These are phyloP conservation scores for Hemicrepidius hirtus DNA, from an alignment of 2,888 invertebrate species.

Conservation along the genomic window DNA sequence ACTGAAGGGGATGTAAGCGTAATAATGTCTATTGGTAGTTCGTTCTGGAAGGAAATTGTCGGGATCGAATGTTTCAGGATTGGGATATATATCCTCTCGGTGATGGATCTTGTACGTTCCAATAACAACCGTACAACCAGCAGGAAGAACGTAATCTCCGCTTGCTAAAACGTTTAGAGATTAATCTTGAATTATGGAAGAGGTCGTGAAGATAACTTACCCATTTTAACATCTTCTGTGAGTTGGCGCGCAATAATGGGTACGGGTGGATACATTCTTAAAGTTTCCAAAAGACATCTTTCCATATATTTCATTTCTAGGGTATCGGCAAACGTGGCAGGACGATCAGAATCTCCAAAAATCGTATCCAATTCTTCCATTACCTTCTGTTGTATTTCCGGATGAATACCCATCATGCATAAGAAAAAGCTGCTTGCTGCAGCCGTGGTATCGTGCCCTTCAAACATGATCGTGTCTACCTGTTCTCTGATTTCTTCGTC, in stretches of 20 bases:
- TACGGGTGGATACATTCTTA: constrained; percentile 87
- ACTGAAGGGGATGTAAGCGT: constrained; percentile 86
- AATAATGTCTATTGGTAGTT: constrained; percentile 84
- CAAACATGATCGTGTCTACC: constrained; percentile 92
- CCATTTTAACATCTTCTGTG: constrained; percentile 80
- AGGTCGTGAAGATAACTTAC: too few species aligned
- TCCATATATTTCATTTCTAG: constrained; percentile 88
- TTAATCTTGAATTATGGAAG: too few species aligned
- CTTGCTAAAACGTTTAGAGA: too few species aligned
- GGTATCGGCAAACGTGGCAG: constrained; percentile 85
- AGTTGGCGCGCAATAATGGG: constrained; percentile 85
- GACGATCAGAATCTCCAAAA: constrained; percentile 86
- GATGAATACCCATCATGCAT: constrained; percentile 87
- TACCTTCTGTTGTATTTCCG: constrained; percentile 85
- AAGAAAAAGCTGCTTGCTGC: constrained; percentile 92
- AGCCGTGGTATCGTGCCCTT: constrained; percentile 90
- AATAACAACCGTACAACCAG: constrained; percentile 81
- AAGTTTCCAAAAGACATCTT: constrained; percentile 84
- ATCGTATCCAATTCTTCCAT: constrained; percentile 84
- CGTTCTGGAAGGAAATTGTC: constrained; percentile 88
- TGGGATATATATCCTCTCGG: constrained; percentile 78
- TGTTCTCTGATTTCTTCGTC: constrained; percentile 90
- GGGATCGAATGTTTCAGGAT: constrained; percentile 83
- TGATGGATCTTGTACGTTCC: constrained; percentile 82
- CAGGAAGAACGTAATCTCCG: constrained; percentile 79